phyloP scores from a whole-genome alignment of 2,888 invertebrate genomes.

The Hirtodrosophila cameraria region DNA sequence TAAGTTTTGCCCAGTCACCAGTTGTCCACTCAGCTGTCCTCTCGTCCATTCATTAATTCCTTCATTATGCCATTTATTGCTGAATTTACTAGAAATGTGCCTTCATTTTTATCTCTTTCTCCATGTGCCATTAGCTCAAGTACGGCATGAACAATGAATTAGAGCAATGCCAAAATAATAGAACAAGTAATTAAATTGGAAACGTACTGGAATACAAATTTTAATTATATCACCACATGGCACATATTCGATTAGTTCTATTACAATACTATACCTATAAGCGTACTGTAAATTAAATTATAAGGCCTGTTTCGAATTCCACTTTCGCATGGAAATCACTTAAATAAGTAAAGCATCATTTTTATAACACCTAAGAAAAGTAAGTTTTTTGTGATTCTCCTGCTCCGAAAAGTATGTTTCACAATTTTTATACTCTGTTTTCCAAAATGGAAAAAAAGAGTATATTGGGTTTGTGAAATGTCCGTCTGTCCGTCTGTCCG shows the following conservation, averaged over 20 bases:
- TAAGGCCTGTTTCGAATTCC: too few species aligned
- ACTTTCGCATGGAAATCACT: too few species aligned
- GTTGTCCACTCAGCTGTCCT: constrained; percentile 10
- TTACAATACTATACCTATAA: too few species aligned
- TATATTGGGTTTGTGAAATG: too few species aligned
- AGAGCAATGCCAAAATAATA: not conserved
- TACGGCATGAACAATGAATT: constrained; percentile 26
- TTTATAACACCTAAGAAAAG: too few species aligned
- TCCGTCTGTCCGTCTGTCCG: too few species aligned
- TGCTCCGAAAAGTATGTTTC: too few species aligned
- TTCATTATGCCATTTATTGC: constrained; percentile 75
- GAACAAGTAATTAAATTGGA: constrained; percentile 32
- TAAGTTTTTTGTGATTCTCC: too few species aligned
- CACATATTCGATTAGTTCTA: not conserved
- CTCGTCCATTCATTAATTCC: constrained; percentile 68
- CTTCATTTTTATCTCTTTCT: constrained; percentile 44
- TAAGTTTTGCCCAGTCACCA: constrained; percentile 73
- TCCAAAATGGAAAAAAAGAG: too few species aligned
- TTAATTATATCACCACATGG: not conserved
- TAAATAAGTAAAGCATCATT: too few species aligned
- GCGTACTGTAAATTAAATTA: too few species aligned
- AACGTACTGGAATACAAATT: not conserved
- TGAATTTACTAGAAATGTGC: constrained; percentile 61
- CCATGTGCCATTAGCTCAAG: constrained; percentile 17
- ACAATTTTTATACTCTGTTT: too few species aligned